Conservation (phyloP, 2,113 vertebrate genomes). For the Microcebus jonahi region DNA sequence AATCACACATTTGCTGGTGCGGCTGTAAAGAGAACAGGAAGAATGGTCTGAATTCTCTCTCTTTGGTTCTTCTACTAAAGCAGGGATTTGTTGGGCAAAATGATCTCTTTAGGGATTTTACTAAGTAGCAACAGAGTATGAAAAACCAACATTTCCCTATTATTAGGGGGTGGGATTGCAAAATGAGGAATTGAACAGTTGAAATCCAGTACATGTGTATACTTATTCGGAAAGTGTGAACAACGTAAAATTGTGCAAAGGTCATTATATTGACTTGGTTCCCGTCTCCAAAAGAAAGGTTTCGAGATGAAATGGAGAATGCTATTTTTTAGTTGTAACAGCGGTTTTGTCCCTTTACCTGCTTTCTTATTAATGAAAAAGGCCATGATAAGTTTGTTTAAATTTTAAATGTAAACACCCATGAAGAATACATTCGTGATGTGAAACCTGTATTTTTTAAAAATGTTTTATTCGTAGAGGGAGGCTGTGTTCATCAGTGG, state of each 20-base stretch:
- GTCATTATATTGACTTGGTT: background rate
- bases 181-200: background rate
- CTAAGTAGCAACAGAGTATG: background rate
- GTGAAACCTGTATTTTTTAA: background rate
- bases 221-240: background rate
- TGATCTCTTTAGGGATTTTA: background rate
- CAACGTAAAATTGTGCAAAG: slow-evolving; percentile 16
- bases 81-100: slow-evolving; percentile 43
- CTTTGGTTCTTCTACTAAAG: background rate
- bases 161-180: background rate
- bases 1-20: background rate
- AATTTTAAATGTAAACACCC: slow-evolving; percentile 44
- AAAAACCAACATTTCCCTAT: slow-evolving; percentile 56
- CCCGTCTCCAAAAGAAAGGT: background rate
- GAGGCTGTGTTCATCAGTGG: background rate
- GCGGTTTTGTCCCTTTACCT: background rate
- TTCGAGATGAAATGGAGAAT: slow-evolving; percentile 11
- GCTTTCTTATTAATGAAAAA: slow-evolving; percentile 54
- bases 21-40: slow-evolving; percentile 50
- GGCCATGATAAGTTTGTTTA: slow-evolving; percentile 44
- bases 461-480: background rate
- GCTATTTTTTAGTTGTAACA: slow-evolving; percentile 6
- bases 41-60: background rate
- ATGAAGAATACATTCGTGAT: background rate
- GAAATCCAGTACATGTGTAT: background rate